Evolutionary conservation across 2,888 invertebrate species (phyloP).

Genomic region (Coelopa pilipes): DNA sequence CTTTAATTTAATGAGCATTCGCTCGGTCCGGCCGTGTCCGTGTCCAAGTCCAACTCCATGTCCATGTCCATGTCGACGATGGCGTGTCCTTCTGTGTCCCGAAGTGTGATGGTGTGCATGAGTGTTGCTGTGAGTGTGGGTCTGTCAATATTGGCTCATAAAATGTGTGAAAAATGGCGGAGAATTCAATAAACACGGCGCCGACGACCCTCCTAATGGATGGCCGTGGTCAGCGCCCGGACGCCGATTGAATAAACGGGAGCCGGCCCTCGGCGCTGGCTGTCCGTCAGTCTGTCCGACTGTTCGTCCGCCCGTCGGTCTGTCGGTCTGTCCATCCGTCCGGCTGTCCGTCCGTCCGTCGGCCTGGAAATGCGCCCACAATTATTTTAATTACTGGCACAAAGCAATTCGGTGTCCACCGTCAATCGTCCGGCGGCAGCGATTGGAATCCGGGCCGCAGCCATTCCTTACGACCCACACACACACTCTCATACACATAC

Average conservation of each 20-base stretch:
- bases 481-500: too few species aligned
- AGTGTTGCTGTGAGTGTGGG: too few species aligned
- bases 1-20: constrained; percentile 42
- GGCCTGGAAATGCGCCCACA: neutral
- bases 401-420: neutral
- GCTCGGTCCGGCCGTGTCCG: neutral
- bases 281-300: too few species aligned
- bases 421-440: neutral
- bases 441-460: neutral
- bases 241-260: too few species aligned
- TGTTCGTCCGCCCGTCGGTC: too few species aligned
- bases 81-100: neutral
- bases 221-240: too few species aligned
- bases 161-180: constrained; percentile 23
- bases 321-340: too few species aligned
- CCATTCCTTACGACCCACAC: too few species aligned
- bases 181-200: constrained; percentile 15
- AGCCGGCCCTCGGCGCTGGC: too few species aligned
- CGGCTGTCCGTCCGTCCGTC: neutral
- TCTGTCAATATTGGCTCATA: constrained; percentile 13
- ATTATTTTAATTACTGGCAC: constrained; percentile 14
- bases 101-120: neutral
- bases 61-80: neutral
- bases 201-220: neutral
- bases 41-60: neutral